phyloP scores from a whole-genome alignment of 2,888 invertebrate genomes.

The Palloptera scutellata region DNA sequence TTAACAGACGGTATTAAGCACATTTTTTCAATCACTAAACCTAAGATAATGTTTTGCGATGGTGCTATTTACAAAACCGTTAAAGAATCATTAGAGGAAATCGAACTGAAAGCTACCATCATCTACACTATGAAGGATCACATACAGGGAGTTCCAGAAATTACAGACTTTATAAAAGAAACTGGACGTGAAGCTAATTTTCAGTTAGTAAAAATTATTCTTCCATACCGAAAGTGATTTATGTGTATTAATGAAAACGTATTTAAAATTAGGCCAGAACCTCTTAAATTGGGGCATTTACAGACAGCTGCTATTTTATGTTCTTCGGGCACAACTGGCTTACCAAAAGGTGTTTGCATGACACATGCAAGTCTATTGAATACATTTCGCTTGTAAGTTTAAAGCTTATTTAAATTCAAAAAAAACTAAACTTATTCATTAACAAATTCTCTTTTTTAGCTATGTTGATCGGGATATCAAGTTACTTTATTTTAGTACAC shows the following conservation, averaged over 20 bases:
- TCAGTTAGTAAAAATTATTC: constrained; percentile 39
- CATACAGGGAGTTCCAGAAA: constrained; percentile 34
- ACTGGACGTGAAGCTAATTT: constrained; percentile 36
- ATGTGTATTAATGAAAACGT: constrained; percentile 6
- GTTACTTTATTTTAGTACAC: constrained; percentile 42
- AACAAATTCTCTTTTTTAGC: too few species aligned
- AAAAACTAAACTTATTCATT: too few species aligned
- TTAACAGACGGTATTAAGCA: constrained; percentile 45
- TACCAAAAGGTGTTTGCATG: constrained; percentile 32
- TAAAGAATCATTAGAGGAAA: constrained; percentile 34
- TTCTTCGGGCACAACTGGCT: constrained; percentile 36
- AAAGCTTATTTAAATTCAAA: too few species aligned
- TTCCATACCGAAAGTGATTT: constrained; percentile 29
- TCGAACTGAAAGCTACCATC: constrained; percentile 24
- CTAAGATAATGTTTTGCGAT: constrained; percentile 51
- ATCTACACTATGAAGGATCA: constrained; percentile 45
- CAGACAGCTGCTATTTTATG: constrained; percentile 35
- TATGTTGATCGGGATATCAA: too few species aligned
- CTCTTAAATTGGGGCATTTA: constrained; percentile 17
- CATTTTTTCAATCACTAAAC: constrained; percentile 43
- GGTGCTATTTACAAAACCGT: constrained; percentile 36
- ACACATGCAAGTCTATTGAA: constrained; percentile 33
- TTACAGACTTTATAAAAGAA: constrained; percentile 23
- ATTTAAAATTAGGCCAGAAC: constrained; percentile 21
- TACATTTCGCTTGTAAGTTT: constrained; percentile 24